Evolutionary conservation across 2,797 vertebrate species (phyloP).

Genomic region (Eutrigla gurnardus): DNA sequence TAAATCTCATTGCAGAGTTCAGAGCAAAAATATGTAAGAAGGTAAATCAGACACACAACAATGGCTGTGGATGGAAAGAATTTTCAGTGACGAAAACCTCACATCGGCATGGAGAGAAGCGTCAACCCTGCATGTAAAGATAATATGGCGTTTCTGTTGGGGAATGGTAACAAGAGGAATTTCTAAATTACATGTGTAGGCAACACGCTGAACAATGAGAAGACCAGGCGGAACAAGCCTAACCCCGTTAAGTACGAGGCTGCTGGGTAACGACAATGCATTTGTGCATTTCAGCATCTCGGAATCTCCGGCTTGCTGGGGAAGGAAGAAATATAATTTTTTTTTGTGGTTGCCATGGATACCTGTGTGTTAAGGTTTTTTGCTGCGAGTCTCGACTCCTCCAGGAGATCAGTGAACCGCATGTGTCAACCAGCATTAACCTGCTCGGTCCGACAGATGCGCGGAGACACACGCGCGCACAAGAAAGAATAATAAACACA

Average conservation of each 20-base stretch:
- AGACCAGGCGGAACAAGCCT: conserved; percentile 69
- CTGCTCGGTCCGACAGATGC: conserved; percentile 74
- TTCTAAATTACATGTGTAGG: conserved; percentile 73
- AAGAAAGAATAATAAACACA: conserved; percentile 55
- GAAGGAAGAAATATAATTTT: conserved; percentile 77
- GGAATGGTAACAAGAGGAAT: conserved; percentile 66
- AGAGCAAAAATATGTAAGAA: conserved; percentile 25
- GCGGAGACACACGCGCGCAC: conserved; percentile 60
- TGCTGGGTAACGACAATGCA: conserved; percentile 81
- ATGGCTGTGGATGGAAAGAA: conserved; percentile 22
- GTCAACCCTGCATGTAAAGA: conserved; percentile 44
- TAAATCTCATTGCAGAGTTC: conserved; percentile 18
- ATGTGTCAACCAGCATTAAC: conserved; percentile 84
- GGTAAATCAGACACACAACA: conserved; percentile 32
- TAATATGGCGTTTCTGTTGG: conserved; percentile 54
- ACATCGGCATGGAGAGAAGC: conserved; percentile 11
- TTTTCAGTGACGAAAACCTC: conserved; percentile 35
- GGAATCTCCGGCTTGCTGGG: conserved; percentile 73
- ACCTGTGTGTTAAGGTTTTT: conserved; percentile 78
- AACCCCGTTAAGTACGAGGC: conserved; percentile 78
- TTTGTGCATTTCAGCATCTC: conserved; percentile 82
- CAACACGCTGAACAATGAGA: conserved; percentile 65
- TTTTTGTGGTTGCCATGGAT: conserved; percentile 85
- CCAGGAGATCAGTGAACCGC: conserved; percentile 82
- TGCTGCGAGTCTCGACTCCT: conserved; percentile 78